Conservation (phyloP, 2,113 vertebrate species). For the Dipodomys stephensi region DNA sequence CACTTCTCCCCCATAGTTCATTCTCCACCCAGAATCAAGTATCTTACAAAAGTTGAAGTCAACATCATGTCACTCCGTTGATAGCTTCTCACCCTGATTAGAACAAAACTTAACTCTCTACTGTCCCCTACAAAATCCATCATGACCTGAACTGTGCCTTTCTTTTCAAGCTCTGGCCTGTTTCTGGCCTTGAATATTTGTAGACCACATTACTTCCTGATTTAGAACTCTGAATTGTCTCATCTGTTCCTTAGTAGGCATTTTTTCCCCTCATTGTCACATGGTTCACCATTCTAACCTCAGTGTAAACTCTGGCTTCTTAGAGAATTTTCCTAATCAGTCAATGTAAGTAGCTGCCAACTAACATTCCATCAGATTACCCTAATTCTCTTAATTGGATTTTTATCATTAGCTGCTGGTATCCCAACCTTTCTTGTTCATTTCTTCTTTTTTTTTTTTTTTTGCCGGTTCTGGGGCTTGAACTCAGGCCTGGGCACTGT, state of each 20-base stretch:
- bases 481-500: no score
- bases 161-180: background rate
- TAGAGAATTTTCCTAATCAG: background rate
- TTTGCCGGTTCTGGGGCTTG: no score
- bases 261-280: background rate
- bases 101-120: background rate
- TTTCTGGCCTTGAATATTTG: background rate
- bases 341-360: background rate
- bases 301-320: background rate
- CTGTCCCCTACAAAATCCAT: background rate
- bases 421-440: background rate
- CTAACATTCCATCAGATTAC: background rate
- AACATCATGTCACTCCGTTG: background rate
- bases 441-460: background rate
- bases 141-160: background rate
- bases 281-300: background rate
- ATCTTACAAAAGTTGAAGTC: background rate
- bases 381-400: background rate
- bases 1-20: background rate
- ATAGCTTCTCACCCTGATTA: background rate
- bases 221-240: background rate
- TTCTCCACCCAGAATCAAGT: background rate
- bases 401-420: background rate
- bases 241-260: no score
- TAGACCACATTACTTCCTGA: background rate